These are phyloP conservation scores for Phymatocera aterrima DNA, from an alignment of 2,888 invertebrate species.

Conservation along the genomic window DNA sequence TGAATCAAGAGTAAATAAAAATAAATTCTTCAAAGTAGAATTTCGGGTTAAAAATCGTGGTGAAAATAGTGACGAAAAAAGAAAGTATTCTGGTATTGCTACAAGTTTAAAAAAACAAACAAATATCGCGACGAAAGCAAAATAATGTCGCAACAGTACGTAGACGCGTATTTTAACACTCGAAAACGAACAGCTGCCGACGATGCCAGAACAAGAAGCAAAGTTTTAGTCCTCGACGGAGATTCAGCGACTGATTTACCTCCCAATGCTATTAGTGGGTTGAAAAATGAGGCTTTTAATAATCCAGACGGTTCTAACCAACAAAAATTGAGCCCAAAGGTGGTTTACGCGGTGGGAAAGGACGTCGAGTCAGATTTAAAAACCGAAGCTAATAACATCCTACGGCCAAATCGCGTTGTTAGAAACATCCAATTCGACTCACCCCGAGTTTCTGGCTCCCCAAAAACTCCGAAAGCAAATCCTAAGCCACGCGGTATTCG, in stretches of 20 bases:
- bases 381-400: conserved; percentile 46
- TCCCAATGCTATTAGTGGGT: neutral
- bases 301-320: conserved; percentile 21
- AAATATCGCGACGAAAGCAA: neutral
- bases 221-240: conserved; percentile 65
- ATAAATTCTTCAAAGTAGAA: neutral
- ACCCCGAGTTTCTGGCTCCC: conserved; percentile 52
- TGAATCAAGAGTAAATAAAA: neutral
- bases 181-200: conserved; percentile 86
- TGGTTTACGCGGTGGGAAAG: conserved; percentile 49
- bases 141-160: conserved; percentile 76
- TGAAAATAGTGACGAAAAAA: neutral
- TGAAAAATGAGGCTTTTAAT: neutral
- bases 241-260: neutral
- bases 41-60: neutral
- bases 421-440: conserved; percentile 65
- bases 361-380: neutral
- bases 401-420: conserved; percentile 51
- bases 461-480: conserved; percentile 54
- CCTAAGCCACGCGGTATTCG: conserved; percentile 53
- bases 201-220: conserved; percentile 76
- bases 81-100: no score
- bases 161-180: conserved; percentile 84
- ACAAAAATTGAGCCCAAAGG: conserved; percentile 55
- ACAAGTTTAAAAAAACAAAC: neutral